Percentiles rank a stretch among this genome's conserved stretches.
These are phyloP conservation scores for Napeogenes inachia DNA, from an alignment of 2,888 invertebrate genomes.

Conservation along the genomic window DNA sequence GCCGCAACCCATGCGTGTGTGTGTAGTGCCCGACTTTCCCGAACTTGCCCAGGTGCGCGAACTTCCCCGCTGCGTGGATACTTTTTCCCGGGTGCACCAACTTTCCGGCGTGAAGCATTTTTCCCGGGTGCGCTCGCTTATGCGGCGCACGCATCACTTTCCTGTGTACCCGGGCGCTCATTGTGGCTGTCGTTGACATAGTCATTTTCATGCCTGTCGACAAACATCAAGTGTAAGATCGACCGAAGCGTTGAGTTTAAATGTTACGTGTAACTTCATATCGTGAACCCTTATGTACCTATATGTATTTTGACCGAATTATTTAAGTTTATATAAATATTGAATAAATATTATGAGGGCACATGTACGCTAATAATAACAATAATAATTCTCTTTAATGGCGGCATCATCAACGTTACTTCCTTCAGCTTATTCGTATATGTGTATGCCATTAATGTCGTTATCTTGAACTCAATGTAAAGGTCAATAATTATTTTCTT, in stretches of 20 bases:
- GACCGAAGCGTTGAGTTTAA: constrained; percentile 11
- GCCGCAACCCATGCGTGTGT: constrained; percentile 68
- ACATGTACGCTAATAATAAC: too few relatives aligned
- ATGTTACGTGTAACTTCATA: not conserved
- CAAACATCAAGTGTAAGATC: constrained; percentile 49
- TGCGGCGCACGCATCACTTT: constrained; percentile 83
- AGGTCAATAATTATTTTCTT: constrained; percentile 16
- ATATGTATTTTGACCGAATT: too few relatives aligned
- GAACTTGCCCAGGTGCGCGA: constrained; percentile 60
- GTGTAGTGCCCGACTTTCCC: constrained; percentile 62
- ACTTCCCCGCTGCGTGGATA: constrained; percentile 46
- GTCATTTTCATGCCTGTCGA: constrained; percentile 84
- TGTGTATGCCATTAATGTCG: constrained; percentile 5
- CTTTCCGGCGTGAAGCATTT: constrained; percentile 66
- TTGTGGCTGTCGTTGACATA: constrained; percentile 82
- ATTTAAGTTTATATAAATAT: too few relatives aligned
- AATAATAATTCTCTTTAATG: too few relatives aligned
- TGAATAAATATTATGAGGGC: too few relatives aligned
- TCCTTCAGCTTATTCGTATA: not conserved
- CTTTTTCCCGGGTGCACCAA: constrained; percentile 61
- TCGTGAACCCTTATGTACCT: too few relatives aligned
- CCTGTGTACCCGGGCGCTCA: constrained; percentile 81
- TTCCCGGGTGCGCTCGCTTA: constrained; percentile 75
- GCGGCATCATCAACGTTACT: too few relatives aligned
- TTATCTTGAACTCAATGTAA: constrained; percentile 19